phyloP scores from a whole-genome alignment of 2,797 vertebrate species.

The Gallinago nigripennis region DNA sequence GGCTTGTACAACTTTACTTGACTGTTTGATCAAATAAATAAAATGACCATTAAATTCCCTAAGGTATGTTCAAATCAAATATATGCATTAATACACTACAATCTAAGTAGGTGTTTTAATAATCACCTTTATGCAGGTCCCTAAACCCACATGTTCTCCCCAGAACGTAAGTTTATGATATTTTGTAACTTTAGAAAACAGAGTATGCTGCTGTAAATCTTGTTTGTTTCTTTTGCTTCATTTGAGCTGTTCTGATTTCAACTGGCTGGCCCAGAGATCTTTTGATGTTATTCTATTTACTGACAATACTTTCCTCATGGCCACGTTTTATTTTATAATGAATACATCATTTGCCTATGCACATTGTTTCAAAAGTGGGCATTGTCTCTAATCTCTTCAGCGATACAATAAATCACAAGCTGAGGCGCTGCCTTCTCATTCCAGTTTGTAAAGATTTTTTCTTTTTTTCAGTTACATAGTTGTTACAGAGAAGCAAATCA shows the following conservation, averaged over 20 bases:
- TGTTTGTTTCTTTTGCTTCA: background rate
- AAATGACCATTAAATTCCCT: background rate
- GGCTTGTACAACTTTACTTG: background rate
- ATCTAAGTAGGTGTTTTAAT: background rate
- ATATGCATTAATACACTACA: background rate
- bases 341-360: background rate
- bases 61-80: background rate
- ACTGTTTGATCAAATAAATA: background rate
- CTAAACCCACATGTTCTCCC: background rate
- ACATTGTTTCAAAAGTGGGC: constrained; percentile 25
- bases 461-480: background rate
- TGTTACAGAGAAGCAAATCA: constrained; percentile 35
- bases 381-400: constrained; percentile 40
- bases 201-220: background rate
- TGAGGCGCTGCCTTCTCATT: background rate
- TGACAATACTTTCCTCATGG: background rate
- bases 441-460: constrained; percentile 35
- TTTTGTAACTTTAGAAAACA: background rate
- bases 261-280: background rate
- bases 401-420: constrained; percentile 32
- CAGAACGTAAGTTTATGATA: background rate
- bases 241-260: background rate
- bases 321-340: background rate
- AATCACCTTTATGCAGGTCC: background rate
- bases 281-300: constrained; percentile 10